A percentile compares a stretch with the other conserved stretches of the same genome.
Evolutionary conservation across 2,113 vertebrate species (phyloP).

Genomic region (Pygoscelis antarcticus): DNA sequence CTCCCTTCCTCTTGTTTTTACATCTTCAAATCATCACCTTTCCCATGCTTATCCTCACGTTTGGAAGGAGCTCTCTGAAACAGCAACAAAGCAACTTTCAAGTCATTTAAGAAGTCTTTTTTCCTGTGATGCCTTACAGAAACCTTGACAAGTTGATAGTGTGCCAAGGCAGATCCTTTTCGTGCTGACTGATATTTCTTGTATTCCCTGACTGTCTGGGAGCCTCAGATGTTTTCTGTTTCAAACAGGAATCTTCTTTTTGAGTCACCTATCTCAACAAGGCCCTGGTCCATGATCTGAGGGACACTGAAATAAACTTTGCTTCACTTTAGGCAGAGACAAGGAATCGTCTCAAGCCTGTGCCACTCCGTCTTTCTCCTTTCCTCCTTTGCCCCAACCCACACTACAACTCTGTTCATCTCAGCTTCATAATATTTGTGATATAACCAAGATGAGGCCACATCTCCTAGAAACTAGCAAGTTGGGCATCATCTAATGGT

Average conservation of each 20-base stretch:
- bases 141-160: constrained; percentile 30
- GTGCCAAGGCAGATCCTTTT: constrained; percentile 37
- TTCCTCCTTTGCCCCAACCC: background rate
- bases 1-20: constrained; percentile 1
- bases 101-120: constrained; percentile 4
- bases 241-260: background rate
- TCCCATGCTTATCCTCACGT: background rate
- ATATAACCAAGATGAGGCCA: background rate
- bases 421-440: background rate
- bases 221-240: constrained; percentile 34
- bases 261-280: background rate
- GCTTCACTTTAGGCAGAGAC: background rate
- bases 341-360: background rate
- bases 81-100: constrained; percentile 45
- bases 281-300: background rate
- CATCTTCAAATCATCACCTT: constrained; percentile 31
- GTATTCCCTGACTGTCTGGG: background rate
- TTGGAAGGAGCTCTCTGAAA: constrained; percentile 35
- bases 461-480: background rate
- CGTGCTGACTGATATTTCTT: constrained; percentile 28
- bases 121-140: constrained; percentile 27
- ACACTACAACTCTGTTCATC: background rate
- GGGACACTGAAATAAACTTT: background rate
- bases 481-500: background rate
- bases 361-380: background rate